Evolutionary conservation across 2,113 vertebrate genomes (phyloP), one percentile per base, ranked within the genome.

Genomic region (Muntiacus muntjak): DNA sequence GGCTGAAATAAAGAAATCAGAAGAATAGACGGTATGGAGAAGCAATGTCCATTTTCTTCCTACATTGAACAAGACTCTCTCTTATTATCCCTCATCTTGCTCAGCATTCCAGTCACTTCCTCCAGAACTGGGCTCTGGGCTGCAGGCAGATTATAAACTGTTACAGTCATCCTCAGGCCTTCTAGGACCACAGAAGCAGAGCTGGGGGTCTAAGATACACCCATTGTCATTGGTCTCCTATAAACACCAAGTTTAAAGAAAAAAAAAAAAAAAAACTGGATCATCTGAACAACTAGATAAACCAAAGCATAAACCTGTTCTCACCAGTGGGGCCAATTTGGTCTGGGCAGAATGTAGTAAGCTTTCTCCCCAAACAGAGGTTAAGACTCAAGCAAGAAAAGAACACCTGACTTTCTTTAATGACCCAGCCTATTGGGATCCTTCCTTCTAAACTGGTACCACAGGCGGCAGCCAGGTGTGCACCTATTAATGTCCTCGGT

Each of bases 391-490:
- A 87, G 26, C 88, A 88, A 85, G 76, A 43, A 90, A 40, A 79
- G 62, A 96, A 52, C 74, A 82, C 76, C 76, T 94, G 84, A 40
- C 25, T 95, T 94, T 92, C 21, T 97, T 92, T 94, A 92, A 76
- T 79, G 74, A 55, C 57, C 19, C n/a, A 28, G 21, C 30, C 25
- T n/a, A 47, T 14, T n/a, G n/a, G 26, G 25, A 86, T 19, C 11
- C 30, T 90, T 71, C 17, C 25, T 93, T 54, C 60, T 64, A 79
- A 95, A 91, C 21, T 26, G 40, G 50, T 50, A 78, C 47, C 55
- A 62, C 58, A 92, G 50, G 54, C 12, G 0, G 30, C 55, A 81
- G 30, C 60, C 82, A 81, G 28, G 62, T 67, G 67, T 62, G 33
- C 12, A 3, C 83, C 94, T 93, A 54, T 96, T 93, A 89, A 87